A percentile compares a stretch with the other conserved stretches of the same genome.
These are phyloP conservation scores for Mus spicilegus DNA, from an alignment of 2,113 vertebrate genomes.

Conservation along the genomic window DNA sequence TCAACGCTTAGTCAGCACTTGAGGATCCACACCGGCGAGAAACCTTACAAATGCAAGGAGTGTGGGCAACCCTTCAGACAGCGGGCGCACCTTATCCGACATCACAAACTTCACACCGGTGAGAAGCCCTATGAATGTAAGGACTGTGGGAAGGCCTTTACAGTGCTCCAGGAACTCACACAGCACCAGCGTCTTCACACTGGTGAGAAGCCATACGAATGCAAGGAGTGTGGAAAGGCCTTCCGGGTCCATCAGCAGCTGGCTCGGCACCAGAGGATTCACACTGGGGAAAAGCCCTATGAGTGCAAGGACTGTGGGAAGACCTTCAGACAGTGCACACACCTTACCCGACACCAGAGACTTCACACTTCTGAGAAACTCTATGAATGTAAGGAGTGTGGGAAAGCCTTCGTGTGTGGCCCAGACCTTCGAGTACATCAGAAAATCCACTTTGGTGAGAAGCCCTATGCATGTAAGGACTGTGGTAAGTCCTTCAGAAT, in stretches of 20 bases:
- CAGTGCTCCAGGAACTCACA: slow-evolving; percentile 80
- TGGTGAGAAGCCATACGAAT: slow-evolving; percentile 80
- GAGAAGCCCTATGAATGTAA: slow-evolving; percentile 81
- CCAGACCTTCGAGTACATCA: slow-evolving; percentile 78
- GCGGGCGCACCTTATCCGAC: slow-evolving; percentile 79
- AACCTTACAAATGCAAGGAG: slow-evolving; percentile 81
- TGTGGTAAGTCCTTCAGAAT: slow-evolving; percentile 82
- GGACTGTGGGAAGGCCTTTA: slow-evolving; percentile 82
- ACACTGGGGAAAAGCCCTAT: slow-evolving; percentile 84
- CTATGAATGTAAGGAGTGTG: slow-evolving; percentile 79
- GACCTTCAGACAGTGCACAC: slow-evolving; percentile 80
- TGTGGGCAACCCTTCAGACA: slow-evolving; percentile 81
- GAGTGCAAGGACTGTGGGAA: slow-evolving; percentile 84
- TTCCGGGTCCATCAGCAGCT: slow-evolving; percentile 80
- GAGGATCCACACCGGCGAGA: slow-evolving; percentile 82
- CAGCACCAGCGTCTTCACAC: slow-evolving; percentile 81
- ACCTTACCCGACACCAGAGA: slow-evolving; percentile 80
- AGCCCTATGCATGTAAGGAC: slow-evolving; percentile 78
- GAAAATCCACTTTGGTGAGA: slow-evolving; percentile 82
- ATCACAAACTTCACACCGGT: slow-evolving; percentile 81
- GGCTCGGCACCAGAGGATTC: slow-evolving; percentile 82
- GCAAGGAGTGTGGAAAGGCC: slow-evolving; percentile 80
- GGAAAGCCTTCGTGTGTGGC: slow-evolving; percentile 79
- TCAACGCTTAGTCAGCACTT: slow-evolving; percentile 81
- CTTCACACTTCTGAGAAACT: slow-evolving; percentile 82